These are phyloP conservation scores for Caenorhabditis doughertyi DNA, from an alignment of 2,888 invertebrate species.

Conservation along the genomic window DNA sequence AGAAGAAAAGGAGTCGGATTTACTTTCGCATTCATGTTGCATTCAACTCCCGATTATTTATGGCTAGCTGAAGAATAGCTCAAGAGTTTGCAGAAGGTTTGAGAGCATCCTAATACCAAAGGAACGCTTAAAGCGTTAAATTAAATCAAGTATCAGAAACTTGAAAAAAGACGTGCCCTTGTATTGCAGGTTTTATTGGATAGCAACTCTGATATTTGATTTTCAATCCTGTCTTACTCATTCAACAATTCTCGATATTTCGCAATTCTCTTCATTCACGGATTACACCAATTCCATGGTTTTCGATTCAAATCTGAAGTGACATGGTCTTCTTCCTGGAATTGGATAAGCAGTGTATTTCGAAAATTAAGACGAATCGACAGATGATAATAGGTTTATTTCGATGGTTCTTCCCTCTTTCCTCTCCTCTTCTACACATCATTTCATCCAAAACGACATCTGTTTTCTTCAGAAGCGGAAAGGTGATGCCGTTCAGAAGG, in stretches of 20 bases:
- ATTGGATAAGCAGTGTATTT: slow-evolving; percentile 42
- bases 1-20: slow-evolving; percentile 15
- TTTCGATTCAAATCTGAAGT: slow-evolving; percentile 29
- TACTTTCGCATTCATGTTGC: not conserved
- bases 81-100: too few species aligned
- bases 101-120: too few species aligned
- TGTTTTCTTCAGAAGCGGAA: slow-evolving; percentile 34
- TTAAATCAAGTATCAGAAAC: too few species aligned
- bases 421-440: slow-evolving; percentile 9
- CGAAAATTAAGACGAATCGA: slow-evolving; percentile 36
- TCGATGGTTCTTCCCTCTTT: not conserved
- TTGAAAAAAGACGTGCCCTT: too few species aligned
- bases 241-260: slow-evolving; percentile 11
- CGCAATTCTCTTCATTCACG: slow-evolving; percentile 9
- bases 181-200: too few species aligned
- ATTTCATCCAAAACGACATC: slow-evolving; percentile 3
- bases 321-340: slow-evolving; percentile 18
- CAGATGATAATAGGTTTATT: slow-evolving; percentile 56
- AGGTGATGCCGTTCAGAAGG: slow-evolving; percentile 41
- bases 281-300: slow-evolving; percentile 9
- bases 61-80: too few species aligned
- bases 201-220: too few species aligned
- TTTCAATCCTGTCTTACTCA: not conserved
- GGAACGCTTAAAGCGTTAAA: too few species aligned
- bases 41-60: too few species aligned